Evolutionary conservation across 2,797 vertebrate species (phyloP).

Genomic region (Monodelphis domestica): DNA sequence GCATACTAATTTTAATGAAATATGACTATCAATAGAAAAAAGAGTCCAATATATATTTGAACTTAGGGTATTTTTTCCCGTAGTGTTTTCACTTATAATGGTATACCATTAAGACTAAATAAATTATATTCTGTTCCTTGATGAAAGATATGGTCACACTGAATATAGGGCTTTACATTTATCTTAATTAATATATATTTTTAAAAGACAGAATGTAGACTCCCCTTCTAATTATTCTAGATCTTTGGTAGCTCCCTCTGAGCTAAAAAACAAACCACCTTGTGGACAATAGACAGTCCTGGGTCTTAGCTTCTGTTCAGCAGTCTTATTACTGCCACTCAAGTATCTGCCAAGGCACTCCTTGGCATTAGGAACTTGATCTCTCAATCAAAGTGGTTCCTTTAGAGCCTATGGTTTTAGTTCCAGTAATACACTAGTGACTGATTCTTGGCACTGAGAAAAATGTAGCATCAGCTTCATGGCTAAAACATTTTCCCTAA

Average conservation of each 20-base stretch:
- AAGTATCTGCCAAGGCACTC: background rate
- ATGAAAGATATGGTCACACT: slow-evolving; percentile 65
- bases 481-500: background rate
- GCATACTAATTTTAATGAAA: slow-evolving; percentile 67
- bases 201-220: slow-evolving; percentile 68
- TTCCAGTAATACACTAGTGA: background rate
- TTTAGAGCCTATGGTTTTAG: slow-evolving; percentile 42
- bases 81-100: slow-evolving; percentile 65
- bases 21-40: slow-evolving; percentile 65
- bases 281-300: background rate
- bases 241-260: slow-evolving; percentile 52
- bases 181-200: slow-evolving; percentile 69
- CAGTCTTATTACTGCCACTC: slow-evolving; percentile 57
- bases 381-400: background rate
- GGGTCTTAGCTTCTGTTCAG: slow-evolving; percentile 8
- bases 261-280: slow-evolving; percentile 48
- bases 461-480: background rate
- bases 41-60: slow-evolving; percentile 53
- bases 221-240: slow-evolving; percentile 58
- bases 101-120: slow-evolving; percentile 63
- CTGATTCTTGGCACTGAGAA: slow-evolving; percentile 13
- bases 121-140: slow-evolving; percentile 66
- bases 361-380: slow-evolving; percentile 16
- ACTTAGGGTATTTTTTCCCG: slow-evolving; percentile 62
- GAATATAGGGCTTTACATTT: slow-evolving; percentile 66